Base-by-base conservation (phyloP, 2,113 vertebrate species). In the Prionailurus viverrinus region DNA sequence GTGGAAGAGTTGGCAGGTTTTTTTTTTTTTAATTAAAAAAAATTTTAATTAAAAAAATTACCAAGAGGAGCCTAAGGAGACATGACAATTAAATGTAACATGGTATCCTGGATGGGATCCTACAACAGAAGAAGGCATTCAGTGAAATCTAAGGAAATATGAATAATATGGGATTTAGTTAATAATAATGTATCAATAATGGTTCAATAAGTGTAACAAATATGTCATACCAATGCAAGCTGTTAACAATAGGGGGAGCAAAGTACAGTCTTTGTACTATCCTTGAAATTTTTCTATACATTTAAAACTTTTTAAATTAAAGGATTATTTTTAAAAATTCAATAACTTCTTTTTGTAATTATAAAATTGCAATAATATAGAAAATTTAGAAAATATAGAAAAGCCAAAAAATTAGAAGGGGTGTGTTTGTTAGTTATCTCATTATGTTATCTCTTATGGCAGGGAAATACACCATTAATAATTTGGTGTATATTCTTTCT, bases 321-420 rank as follows among this genome's bases (percentile, higher is more conserved):
- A 81, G 6, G 19, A 58, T 36, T 58, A 36, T 58, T 36, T 36
- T 29, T 10, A 66, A 78, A 94, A 68, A 63, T 63, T 74, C 65
- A 83, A 29, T 48, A 12, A 36, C 4, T 85, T 93, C 8, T 33
- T 92, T 83, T 94, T 69, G 18, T 79, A 81, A 94, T 95, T 83
- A 71, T 87, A 66, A 91, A 96, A 74, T 79, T 41, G 89, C 89
- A 31, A 69, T 69, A 63, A 27, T 61, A 45, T 0, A n/a, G 15
- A 94, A 94, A 82, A 73, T 82, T 61, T 74, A 79, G 19, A 53
- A 92, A 83, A 27, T 79, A 66, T 2, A 68, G 16, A 13, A 87
- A 74, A 84, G 21, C 29, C 7, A 4, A 48, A 81, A 85, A 39
- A 79, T 14, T 25, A 6, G 23, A 12, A 5, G 45, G n/a, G 61